phyloP scores from a whole-genome alignment of 2,113 vertebrate genomes.

The Mesembrinibis cayennensis region DNA sequence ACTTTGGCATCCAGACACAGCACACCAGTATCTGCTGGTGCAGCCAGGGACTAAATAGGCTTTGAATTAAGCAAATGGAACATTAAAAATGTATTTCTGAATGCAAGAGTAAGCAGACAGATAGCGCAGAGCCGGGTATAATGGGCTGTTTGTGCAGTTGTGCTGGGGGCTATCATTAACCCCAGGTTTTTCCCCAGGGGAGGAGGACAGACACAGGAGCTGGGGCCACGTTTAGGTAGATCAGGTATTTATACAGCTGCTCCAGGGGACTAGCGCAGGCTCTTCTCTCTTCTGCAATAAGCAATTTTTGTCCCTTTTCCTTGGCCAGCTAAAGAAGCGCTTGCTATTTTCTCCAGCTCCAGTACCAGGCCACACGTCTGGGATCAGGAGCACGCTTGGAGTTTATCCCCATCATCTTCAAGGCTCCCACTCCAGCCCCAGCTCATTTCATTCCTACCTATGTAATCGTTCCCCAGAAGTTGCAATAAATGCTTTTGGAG shows the following conservation, averaged over 20 bases:
- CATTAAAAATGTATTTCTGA: slow-evolving; percentile 46
- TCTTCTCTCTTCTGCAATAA: neutral
- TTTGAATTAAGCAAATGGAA: neutral
- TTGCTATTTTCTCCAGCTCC: neutral
- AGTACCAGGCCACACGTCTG: accelerated
- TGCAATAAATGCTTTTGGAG: neutral
- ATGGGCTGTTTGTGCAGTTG: neutral
- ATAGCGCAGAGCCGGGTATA: neutral
- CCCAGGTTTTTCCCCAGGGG: neutral
- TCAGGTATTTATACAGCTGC: neutral
- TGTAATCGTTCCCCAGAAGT: accelerated
- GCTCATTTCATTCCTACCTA: neutral
- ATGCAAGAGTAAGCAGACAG: neutral
- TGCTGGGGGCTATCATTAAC: neutral
- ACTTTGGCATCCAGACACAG: neutral
- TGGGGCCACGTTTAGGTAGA: neutral
- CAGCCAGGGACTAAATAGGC: neutral
- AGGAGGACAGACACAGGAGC: neutral
- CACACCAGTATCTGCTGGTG: neutral
- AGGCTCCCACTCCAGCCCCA: neutral
- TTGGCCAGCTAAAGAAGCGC: neutral
- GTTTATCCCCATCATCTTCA: neutral
- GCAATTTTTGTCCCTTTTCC: neutral
- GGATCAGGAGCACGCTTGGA: neutral
- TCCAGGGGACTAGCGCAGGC: neutral